Conservation (phyloP, 2,113 vertebrate species). For the Aythya baeri region DNA sequence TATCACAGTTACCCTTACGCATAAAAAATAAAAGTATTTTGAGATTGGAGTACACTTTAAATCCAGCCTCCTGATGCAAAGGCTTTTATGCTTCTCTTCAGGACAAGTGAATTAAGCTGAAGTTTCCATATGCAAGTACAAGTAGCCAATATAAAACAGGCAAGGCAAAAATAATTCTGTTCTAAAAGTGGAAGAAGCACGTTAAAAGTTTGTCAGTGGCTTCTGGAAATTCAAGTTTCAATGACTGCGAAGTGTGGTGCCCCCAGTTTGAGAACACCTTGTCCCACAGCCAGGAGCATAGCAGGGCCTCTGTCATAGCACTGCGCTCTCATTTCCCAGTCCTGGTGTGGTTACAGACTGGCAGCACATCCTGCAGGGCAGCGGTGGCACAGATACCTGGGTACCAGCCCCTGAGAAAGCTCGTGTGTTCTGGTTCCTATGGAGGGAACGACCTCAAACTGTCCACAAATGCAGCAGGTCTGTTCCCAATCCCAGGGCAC, state of each 20-base stretch:
- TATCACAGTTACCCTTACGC: neutral
- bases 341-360: neutral
- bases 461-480: rapidly evolving
- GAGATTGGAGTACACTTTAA: slow-evolving; percentile 12
- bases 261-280: neutral
- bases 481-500: neutral
- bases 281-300: neutral
- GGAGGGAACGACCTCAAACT: neutral
- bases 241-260: neutral
- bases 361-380: neutral
- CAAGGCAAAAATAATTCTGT: neutral
- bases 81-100: slow-evolving; percentile 17
- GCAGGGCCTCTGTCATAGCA: neutral
- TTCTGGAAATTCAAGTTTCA: neutral
- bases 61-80: neutral
- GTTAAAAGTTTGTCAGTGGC: neutral
- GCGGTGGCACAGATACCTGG: rapidly evolving
- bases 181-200: neutral
- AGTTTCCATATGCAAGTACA: neutral
- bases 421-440: neutral
- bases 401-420: neutral
- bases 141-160: neutral
- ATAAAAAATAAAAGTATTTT: slow-evolving; percentile 58
- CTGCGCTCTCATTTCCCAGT: neutral
- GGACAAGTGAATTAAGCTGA: slow-evolving; percentile 38